Evolutionary conservation across 2,888 invertebrate genomes (phyloP), one percentile per base, ranked within the genome.

Genomic region (Pterostichus madidus): DNA sequence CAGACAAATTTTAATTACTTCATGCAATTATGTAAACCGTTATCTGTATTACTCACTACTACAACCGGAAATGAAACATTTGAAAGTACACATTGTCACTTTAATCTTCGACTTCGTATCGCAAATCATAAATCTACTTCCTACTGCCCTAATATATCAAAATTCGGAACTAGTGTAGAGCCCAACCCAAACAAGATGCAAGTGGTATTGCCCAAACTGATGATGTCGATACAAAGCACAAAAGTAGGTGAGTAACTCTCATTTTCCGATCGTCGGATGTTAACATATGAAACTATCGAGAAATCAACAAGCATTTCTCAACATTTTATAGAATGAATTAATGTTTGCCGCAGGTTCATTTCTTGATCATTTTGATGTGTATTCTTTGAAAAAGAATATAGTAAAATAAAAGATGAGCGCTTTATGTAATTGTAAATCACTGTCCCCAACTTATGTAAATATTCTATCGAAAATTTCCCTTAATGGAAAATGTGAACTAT

Each of bases 41-140:
- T 49, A 49, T 13, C 49, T 5, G 0, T 0, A 49, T 49, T 13
- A 13, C n/a, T 49, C 49, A n/a, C 5, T 11, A n/a, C 5, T 11
- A 39, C 39, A 52, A 52, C 52, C 56, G 56, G 56, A 56, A 56
- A 56, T 56, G 56, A 56, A 56, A 56, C 56, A 56, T 17, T 17
- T 56, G 56, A 56, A 56, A 56, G 56, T 56, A 5, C 24, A 17
- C 56, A 56, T 8, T 56, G 56, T 56, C 56, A 56, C 56, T 56
- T 6, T 56, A 56, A 56, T 56, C 56, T 56, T 56, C 2, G 17
- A 56, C 24, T 17, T 3, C 13, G 2, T 17, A 56, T 56, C 56
- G 11, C 24, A 17, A 49, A n/a, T 49, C 11, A 49, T 49, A 49
- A 11, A 49, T 49, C 49, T 56, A 56, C 56, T 56, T 56, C 56